phyloP scores from a whole-genome alignment of 1,140 invertebrate genomes.

The Ectropis grisescens region DNA sequence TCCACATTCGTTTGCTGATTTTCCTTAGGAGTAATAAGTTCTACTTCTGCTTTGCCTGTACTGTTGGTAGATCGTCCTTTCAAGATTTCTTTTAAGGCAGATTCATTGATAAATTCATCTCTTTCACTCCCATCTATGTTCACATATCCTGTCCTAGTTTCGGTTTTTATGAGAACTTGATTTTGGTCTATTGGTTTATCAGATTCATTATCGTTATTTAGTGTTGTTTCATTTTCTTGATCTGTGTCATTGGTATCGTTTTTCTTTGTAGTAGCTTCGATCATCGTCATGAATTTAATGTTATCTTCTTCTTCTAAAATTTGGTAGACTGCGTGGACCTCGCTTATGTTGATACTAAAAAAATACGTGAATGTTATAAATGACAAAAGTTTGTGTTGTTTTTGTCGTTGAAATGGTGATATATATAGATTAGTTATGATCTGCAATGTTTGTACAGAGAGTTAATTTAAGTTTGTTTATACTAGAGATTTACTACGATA shows the following conservation, averaged over 20 bases:
- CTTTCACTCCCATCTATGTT: conserved; percentile 60
- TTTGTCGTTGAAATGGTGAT: no score
- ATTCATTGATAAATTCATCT: conserved; percentile 43
- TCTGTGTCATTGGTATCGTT: conserved; percentile 16
- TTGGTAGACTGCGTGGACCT: conserved; percentile 62
- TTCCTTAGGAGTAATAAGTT: conserved; percentile 3
- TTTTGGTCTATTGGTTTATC: conserved; percentile 22
- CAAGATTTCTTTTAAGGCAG: conserved; percentile 33
- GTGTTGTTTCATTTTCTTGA: conserved; percentile 6
- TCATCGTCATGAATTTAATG: conserved; percentile 51
- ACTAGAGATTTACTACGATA: no score
- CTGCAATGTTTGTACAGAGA: no score
- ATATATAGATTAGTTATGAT: no score
- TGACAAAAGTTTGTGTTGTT: no score
- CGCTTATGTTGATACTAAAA: conserved; percentile 62
- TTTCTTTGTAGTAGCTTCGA: conserved; percentile 28
- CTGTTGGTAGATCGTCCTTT: conserved; percentile 44
- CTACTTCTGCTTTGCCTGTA: conserved; percentile 8
- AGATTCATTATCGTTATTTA: conserved; percentile 3
- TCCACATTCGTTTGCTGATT: conserved; percentile 23
- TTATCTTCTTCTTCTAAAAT: conserved; percentile 64
- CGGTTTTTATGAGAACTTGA: conserved; percentile 50
- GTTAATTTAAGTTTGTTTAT: no score
- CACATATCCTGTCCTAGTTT: conserved; percentile 53
- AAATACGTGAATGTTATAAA: no score